phyloP scores from a whole-genome alignment of 2,797 vertebrate species.

The Silurus aristotelis region DNA sequence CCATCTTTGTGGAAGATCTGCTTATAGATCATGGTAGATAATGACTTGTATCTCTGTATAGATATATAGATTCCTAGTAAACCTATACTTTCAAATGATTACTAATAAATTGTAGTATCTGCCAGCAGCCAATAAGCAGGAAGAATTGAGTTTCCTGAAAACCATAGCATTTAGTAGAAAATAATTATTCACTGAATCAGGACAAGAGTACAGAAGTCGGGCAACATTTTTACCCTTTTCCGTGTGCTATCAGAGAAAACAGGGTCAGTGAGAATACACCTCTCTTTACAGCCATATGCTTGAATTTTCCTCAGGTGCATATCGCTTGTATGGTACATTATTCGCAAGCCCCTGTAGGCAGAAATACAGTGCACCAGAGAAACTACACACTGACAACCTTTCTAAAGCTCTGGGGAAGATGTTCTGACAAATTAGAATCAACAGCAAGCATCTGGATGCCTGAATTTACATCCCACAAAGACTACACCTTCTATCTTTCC shows the following conservation, averaged over 20 bases:
- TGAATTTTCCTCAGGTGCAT: neutral
- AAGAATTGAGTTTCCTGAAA: neutral
- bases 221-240: neutral
- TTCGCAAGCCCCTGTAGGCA: constrained; percentile 10
- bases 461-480: constrained; percentile 38
- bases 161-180: neutral
- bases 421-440: constrained; percentile 61
- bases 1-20: neutral
- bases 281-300: constrained; percentile 22
- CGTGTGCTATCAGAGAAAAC: neutral
- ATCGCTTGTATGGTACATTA: constrained; percentile 3
- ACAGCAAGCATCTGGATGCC: constrained; percentile 60
- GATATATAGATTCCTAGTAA: neutral
- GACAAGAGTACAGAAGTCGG: neutral
- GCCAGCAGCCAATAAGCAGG: neutral
- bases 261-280: neutral
- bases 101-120: too few relatives aligned
- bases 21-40: neutral
- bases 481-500: constrained; percentile 11
- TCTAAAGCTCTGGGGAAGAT: constrained; percentile 49
- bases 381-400: constrained; percentile 57
- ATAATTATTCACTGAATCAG: neutral
- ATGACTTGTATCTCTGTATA: neutral
- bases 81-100: neutral
- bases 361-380: constrained; percentile 34